Evolutionary conservation across 2,113 vertebrate genomes (phyloP), one percentile per base, ranked within the genome.

Genomic region (Nansenia antarctica): DNA sequence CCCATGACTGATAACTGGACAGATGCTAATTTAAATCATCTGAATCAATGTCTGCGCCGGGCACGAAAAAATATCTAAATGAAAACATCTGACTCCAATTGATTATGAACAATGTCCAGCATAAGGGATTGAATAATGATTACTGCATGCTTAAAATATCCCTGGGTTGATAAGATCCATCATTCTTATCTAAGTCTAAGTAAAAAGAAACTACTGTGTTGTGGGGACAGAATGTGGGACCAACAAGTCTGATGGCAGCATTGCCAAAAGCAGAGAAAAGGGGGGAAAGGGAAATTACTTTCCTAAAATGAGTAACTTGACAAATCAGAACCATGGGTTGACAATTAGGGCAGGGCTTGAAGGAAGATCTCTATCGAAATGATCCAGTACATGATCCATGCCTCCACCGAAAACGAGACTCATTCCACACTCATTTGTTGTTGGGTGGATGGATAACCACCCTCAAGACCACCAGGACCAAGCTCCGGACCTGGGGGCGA

Each of bases 61-160:
- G 69, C 80, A 81, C 76, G 76, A 71, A 90, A 89, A 87, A 84
- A 85, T 72, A 83, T 87, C 84, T 90, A 91, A 91, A 87, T 81
- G 86, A 88, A 93, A 92, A 87, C 91, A 93, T 90, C 89, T 91
- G 91, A 93, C 89, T 92, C 83, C 72, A 86, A 91, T 88, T 91
- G 86, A 88, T 87, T 87, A 82, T 82, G 83, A 85, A 91, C 88
- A 85, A 87, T 85, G 78, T 80, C 87, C 79, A 65, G 78, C 86
- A 86, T 74, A 80, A 65, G 66, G 69, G 59, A 73, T 70, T 72
- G 74, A 83, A 87, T 82, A 82, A 87, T 70, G 58, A 77, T 76
- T 72, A 58, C 68, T 57, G 82, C 76, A 84, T 81, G 87, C 85
- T 88, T 81, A 86, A 77, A 87, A 87, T 87, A 86, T 83, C 77